Base-by-base conservation (phyloP, 1,140 invertebrate species). In the Tigriopus japonicus region DNA sequence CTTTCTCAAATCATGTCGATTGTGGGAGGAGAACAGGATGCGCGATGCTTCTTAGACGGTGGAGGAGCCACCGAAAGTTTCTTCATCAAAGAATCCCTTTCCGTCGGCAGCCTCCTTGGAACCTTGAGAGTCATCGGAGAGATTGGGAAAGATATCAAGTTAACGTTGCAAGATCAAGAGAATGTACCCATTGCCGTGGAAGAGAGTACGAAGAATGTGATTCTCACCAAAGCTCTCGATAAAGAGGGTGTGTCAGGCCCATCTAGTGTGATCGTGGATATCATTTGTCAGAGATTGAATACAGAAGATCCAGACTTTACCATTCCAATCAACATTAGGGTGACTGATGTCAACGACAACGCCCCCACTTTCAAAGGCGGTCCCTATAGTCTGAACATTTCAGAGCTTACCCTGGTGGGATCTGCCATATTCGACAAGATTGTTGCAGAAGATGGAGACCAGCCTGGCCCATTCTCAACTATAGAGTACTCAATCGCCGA, bases 311-410 rank as follows among this genome's bases (percentile, higher is more conserved):
- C 86, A 59, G 78, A 81, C 64, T 87, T 89, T 68, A 80, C 84
- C 9, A 87, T 92, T 67, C 88, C 88, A 10, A 83, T 92, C 21
- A 87, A 87, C 67, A 85, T 93, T 51, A 76, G 87, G 63, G 87
- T 92, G n/a, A 87, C 82, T 21, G 89, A 93, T 73, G 87, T 84
- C 17, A 93, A 93, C 70, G 88, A 93, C 71, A 91, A 91, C 73
- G 82, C 85, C 6, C 87, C 87, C 0, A 74, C 80, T 65, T 90
- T 89, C 73, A 74, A 82, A 35, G 85, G 85, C 62, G 81, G 83
- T 6, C 86, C 86, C 6, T 90, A 87, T 68, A 76, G 80, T 13
- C 74, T 88, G 53, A 85, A 87, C 65, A 81, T 91, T 59, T 87
- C 85, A 0, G 88, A 92, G 77, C 78, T 86, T 42, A 87, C 87